Evolutionary conservation across 1,140 invertebrate genomes (phyloP), one percentile per base, ranked within the genome.

Genomic region (Heliconius himera): DNA sequence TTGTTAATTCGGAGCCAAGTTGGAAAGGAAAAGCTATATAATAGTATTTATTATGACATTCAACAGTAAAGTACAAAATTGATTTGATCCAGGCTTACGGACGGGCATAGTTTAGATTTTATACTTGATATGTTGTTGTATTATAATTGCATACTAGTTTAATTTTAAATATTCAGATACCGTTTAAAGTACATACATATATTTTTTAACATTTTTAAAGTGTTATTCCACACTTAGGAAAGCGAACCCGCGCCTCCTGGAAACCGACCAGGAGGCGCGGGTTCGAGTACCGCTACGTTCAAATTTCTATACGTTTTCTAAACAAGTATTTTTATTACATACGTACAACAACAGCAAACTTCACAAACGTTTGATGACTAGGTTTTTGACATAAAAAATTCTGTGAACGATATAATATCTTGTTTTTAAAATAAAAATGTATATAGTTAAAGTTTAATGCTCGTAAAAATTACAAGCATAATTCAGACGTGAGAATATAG

Each of bases 41-140:
- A 84, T 85, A 88, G 87, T 93, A 94, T 94, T 94, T 92, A 94
- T 93, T 93, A 92, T 91, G 91, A 92, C 91, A 92, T 91, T 82
- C 83, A 87, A 90, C 87, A 90, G 89, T 94, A 94, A 92, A 92
- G 89, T 92, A 92, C 88, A 92, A 89, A 93, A 93, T 93, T 93
- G 88, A 93, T 93, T 91, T 91, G 88, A 93, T 91, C 90, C 86
- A 84, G 84, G 78, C 81, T 85, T 85, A 87, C 82, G 83, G 84
- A 86, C 84, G 88, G 83, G 85, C 85, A 87, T 89, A 89, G 85
- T 87, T 93, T 87, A 84, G 86, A 89, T 89, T 70, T 80, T 73
- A 80, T 13, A 73, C 54, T 72, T 33, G 33, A 75, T 77, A 41
- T 72, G 18, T 71, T 33, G 41, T 41, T 13, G 41, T 77, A 77